Percentiles rank a stretch among this genome's conserved stretches.
These are phyloP conservation scores for Cordilura impudica DNA, from an alignment of 2,888 invertebrate genomes.

Conservation along the genomic window DNA sequence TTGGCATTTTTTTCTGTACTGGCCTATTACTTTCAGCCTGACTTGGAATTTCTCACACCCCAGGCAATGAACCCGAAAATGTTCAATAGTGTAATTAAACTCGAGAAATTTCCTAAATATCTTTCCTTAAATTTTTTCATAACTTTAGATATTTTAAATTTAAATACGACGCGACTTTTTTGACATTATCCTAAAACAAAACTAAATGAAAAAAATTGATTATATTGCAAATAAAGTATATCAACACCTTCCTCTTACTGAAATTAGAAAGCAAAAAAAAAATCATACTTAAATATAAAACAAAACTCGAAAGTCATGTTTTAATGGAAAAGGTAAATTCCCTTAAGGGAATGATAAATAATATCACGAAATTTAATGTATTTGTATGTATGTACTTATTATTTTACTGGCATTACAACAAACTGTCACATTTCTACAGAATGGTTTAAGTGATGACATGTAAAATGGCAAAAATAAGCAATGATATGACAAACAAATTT, in stretches of 20 bases:
- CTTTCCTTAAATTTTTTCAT: no score
- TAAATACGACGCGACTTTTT: no score
- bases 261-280: not conserved
- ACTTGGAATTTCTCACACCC: no score
- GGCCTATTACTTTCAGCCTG: no score
- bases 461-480: not conserved
- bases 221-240: not conserved
- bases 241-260: not conserved
- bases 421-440: slow-evolving; percentile 1
- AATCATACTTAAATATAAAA: not conserved
- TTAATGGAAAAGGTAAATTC: not conserved
- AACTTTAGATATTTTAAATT: no score
- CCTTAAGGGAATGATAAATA: not conserved
- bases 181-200: no score
- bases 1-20: no score
- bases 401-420: slow-evolving; percentile 1
- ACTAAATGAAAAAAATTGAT: no score
- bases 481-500: slow-evolving; percentile 10
- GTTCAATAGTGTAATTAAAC: no score
- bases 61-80: no score
- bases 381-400: not conserved
- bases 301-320: not conserved
- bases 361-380: not conserved
- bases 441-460: slow-evolving; percentile 15
- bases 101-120: no score